Evolutionary conservation across 2,113 vertebrate species (phyloP).

Genomic region (Sphyrna mokarran): DNA sequence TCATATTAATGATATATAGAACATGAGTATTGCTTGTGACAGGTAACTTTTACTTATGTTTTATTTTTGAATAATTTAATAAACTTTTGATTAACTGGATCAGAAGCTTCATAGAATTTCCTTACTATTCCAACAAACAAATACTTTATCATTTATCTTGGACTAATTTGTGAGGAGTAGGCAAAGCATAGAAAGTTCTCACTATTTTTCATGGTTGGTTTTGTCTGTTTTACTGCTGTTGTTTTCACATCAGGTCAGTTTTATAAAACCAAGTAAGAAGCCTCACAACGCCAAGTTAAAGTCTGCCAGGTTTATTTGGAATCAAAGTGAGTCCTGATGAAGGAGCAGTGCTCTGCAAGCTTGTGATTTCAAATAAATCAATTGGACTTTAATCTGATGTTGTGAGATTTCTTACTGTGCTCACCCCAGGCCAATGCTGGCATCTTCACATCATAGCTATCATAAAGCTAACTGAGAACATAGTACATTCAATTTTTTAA

Average conservation of each 20-base stretch:
- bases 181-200: slow-evolving; percentile 10
- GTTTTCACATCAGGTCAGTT: not conserved
- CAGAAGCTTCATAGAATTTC: not conserved
- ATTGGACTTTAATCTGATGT: too few relatives aligned
- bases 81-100: not conserved
- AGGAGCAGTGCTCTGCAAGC: too few relatives aligned
- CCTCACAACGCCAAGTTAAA: too few relatives aligned
- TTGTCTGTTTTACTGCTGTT: slow-evolving; percentile 9
- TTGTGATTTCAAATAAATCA: too few relatives aligned
- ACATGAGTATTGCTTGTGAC: not conserved
- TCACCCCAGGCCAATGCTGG: too few relatives aligned
- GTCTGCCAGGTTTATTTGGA: too few relatives aligned
- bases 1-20: not conserved
- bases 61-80: not conserved
- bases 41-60: not conserved
- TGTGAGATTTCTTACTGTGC: too few relatives aligned
- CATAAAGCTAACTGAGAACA: not conserved
- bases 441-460: not conserved
- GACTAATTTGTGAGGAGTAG: not conserved
- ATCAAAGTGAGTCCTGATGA: too few relatives aligned
- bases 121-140: not conserved
- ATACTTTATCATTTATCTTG: not conserved
- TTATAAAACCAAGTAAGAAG: not conserved
- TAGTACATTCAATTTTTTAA: not conserved
- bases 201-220: not conserved